phyloP scores from a whole-genome alignment of 2,888 invertebrate genomes.

The Spilosoma lubricipeda region DNA sequence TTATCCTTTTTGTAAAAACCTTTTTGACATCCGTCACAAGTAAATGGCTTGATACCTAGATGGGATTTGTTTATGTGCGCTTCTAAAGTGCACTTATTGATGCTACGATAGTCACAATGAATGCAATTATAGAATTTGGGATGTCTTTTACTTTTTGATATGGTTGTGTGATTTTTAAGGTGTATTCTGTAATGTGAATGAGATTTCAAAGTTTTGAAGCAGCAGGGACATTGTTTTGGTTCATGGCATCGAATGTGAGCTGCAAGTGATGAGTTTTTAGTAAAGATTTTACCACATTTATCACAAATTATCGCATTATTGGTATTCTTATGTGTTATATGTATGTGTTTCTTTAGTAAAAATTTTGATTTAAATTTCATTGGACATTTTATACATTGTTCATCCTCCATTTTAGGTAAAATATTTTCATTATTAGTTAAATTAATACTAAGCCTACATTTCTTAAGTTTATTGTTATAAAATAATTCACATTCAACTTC shows the following conservation, averaged over 20 bases:
- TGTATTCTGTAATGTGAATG: constrained; percentile 60
- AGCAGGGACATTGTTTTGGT: constrained; percentile 60
- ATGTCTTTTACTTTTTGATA: constrained; percentile 41
- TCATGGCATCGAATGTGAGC: constrained; percentile 56
- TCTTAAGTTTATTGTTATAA: constrained; percentile 22
- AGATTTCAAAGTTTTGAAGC: constrained; percentile 61
- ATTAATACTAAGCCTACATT: constrained; percentile 30
- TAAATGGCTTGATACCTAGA: constrained; percentile 59
- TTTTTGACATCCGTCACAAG: constrained; percentile 65
- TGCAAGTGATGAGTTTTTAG: constrained; percentile 47
- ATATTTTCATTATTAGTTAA: constrained; percentile 29
- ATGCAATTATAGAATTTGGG: constrained; percentile 54
- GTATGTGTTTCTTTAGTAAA: constrained; percentile 42
- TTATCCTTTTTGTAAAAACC: constrained; percentile 69
- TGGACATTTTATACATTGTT: constrained; percentile 16
- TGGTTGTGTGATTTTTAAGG: constrained; percentile 51
- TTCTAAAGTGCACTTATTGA: constrained; percentile 62
- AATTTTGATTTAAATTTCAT: constrained; percentile 47
- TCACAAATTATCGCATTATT: constrained; percentile 56
- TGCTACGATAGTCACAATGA: constrained; percentile 59
- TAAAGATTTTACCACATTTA: constrained; percentile 57
- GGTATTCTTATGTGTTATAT: constrained; percentile 33
- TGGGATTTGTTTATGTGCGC: constrained; percentile 70
- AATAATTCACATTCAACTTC: constrained; percentile 17
- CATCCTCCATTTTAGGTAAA: constrained; percentile 21